These are phyloP conservation scores for Exephanes ischioxanthus DNA, from an alignment of 2,888 invertebrate genomes.

Conservation along the genomic window DNA sequence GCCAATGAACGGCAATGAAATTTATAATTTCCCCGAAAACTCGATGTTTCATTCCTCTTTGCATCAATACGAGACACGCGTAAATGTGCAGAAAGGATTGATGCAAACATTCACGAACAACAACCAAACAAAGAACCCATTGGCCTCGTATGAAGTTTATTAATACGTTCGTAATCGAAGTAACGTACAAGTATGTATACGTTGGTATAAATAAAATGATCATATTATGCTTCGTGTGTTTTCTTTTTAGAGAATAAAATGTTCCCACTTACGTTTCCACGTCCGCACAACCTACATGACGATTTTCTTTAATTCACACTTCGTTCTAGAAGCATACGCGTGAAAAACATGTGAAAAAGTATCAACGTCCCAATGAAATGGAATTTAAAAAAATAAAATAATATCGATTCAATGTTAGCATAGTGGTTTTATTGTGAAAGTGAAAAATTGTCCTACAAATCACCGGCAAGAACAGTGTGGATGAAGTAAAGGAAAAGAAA, in stretches of 20 bases:
- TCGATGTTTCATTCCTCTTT: conserved; percentile 42
- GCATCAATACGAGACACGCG: conserved; percentile 33
- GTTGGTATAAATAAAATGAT: conserved; percentile 76
- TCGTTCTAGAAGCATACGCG: neutral
- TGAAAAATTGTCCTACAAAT: conserved; percentile 31
- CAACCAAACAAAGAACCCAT: conserved; percentile 46
- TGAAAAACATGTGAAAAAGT: neutral
- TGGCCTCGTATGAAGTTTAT: conserved; percentile 73
- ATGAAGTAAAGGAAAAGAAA: neutral
- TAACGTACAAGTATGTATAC: conserved; percentile 74
- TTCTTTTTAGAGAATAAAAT: conserved; percentile 63
- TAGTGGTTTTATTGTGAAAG: conserved; percentile 40
- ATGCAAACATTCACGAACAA: conserved; percentile 18
- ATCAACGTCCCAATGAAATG: neutral
- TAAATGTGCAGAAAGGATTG: neutral
- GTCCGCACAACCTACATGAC: conserved; percentile 8
- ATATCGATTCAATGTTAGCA: conserved; percentile 24
- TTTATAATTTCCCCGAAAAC: conserved; percentile 1
- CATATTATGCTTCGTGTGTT: conserved; percentile 71
- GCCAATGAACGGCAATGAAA: neutral
- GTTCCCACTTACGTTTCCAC: conserved; percentile 65
- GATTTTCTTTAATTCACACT: neutral
- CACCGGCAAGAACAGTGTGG: conserved; percentile 11
- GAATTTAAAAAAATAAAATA: conserved; percentile 13
- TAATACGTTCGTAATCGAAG: conserved; percentile 73